Evolutionary conservation across 2,888 invertebrate species (phyloP).

Genomic region (Lysandra coridon): DNA sequence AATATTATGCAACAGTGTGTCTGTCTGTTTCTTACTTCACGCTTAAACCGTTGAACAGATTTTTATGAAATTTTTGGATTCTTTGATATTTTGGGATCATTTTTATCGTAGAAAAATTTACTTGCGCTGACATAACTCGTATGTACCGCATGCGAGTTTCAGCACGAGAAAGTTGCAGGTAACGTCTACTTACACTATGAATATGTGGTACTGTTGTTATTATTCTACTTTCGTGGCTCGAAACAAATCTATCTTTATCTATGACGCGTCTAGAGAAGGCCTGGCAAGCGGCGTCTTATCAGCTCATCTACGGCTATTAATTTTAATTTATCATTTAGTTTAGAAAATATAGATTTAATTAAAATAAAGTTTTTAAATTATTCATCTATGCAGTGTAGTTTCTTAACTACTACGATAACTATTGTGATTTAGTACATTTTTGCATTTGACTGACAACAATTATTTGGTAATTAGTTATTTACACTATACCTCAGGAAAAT

Average conservation of each 20-base stretch:
- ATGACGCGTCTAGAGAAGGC: neutral
- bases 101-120: too few relatives aligned
- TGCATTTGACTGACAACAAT: neutral
- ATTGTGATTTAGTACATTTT: neutral
- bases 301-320: constrained; percentile 3
- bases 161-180: too few relatives aligned
- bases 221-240: neutral
- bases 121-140: too few relatives aligned
- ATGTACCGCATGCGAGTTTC: too few relatives aligned
- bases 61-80: too few relatives aligned
- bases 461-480: neutral
- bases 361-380: neutral
- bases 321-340: neutral
- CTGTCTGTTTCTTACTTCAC: neutral
- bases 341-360: neutral
- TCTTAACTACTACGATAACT: neutral
- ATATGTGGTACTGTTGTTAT: neutral
- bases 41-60: neutral
- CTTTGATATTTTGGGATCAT: neutral
- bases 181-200: neutral
- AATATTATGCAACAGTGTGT: neutral
- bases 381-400: neutral
- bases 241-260: constrained; percentile 14
- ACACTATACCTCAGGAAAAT: neutral
- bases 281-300: neutral